Evolutionary conservation across 2,797 vertebrate species (phyloP).

Genomic region (Betta splendens): DNA sequence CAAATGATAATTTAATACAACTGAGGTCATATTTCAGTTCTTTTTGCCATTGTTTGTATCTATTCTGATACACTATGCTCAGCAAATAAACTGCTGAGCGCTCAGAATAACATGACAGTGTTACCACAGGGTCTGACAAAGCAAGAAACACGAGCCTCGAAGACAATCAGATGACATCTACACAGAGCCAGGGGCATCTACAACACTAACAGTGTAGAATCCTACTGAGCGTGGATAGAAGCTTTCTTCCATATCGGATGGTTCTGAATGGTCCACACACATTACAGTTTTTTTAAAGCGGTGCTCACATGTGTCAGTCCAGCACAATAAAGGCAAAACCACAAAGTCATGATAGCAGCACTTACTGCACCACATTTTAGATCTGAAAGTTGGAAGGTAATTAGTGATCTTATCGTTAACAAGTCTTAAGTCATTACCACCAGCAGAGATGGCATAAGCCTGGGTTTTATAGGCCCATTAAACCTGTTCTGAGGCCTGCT

Average conservation of each 20-base stretch:
- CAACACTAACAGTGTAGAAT: no score
- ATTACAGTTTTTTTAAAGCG: slow-evolving; percentile 7
- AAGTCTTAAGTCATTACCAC: slow-evolving; percentile 68
- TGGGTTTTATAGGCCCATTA: slow-evolving; percentile 65
- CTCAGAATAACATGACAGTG: background rate
- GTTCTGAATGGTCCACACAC: background rate
- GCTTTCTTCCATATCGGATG: background rate
- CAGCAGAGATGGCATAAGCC: slow-evolving; percentile 65
- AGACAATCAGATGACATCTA: background rate
- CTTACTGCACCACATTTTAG: slow-evolving; percentile 51
- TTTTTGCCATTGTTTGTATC: background rate
- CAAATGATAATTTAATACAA: background rate
- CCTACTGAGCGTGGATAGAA: no score
- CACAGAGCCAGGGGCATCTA: no score
- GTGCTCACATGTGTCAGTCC: slow-evolving; percentile 18
- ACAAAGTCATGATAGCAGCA: slow-evolving; percentile 43
- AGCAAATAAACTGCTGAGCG: background rate
- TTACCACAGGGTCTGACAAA: background rate
- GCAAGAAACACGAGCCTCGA: background rate
- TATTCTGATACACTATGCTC: background rate
- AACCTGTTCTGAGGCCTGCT: slow-evolving; percentile 52
- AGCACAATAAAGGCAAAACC: slow-evolving; percentile 47
- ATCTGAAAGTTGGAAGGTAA: slow-evolving; percentile 60
- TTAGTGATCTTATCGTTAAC: slow-evolving; percentile 68
- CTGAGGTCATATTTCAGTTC: background rate